Percentiles rank a stretch among this genome's conserved stretches.
These are phyloP conservation scores for Deilephila porcellus DNA, from an alignment of 2,888 invertebrate genomes.

Conservation along the genomic window DNA sequence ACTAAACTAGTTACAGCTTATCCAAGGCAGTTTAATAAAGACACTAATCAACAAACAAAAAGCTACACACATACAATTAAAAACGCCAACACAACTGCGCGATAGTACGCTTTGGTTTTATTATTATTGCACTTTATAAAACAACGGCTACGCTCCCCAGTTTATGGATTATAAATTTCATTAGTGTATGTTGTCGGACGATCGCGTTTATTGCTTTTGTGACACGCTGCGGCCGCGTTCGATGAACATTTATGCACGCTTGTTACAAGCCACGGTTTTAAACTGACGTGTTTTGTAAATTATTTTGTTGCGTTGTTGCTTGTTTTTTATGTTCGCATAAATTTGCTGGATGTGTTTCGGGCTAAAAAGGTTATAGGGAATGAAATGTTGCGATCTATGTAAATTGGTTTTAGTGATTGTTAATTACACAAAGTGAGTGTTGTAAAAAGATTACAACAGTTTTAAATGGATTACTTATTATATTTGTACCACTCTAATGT, in stretches of 20 bases:
- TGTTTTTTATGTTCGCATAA: conserved; percentile 29
- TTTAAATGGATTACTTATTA: no score
- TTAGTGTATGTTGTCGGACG: conserved; percentile 75
- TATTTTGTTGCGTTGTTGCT: conserved; percentile 27
- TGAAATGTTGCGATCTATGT: conserved; percentile 13
- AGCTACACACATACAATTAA: conserved; percentile 50
- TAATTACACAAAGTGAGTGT: background rate
- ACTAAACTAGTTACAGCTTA: background rate
- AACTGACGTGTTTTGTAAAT: conserved; percentile 26
- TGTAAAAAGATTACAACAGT: no score
- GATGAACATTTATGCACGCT: conserved; percentile 32
- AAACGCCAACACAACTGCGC: conserved; percentile 43
- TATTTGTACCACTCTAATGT: no score
- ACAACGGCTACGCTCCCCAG: conserved; percentile 62
- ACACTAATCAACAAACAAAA: background rate
- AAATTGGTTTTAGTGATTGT: conserved; percentile 1
- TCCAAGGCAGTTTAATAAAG: background rate
- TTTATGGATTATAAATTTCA: conserved; percentile 82
- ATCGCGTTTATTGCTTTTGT: conserved; percentile 68
- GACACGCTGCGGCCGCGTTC: conserved; percentile 41
- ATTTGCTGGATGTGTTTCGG: conserved; percentile 6
- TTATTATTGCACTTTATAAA: conserved; percentile 82
- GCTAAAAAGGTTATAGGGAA: background rate
- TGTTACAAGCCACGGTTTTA: conserved; percentile 25
- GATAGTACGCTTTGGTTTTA: conserved; percentile 57